These are phyloP conservation scores for Synanthedon formicaeformis DNA, from an alignment of 2,888 invertebrate genomes.

Conservation along the genomic window DNA sequence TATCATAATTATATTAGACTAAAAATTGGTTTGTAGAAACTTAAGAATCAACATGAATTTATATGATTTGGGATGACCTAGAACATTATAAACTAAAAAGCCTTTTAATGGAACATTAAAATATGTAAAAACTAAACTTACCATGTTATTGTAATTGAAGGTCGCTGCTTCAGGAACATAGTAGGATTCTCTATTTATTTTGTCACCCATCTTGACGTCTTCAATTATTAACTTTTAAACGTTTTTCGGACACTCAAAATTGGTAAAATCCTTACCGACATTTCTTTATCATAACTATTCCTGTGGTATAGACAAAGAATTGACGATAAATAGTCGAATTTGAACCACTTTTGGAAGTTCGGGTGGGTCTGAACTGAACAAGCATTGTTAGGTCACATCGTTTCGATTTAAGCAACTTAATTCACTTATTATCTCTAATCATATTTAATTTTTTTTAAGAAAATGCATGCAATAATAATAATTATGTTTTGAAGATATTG, in stretches of 20 bases:
- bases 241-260: slow-evolving; percentile 15
- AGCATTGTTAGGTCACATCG: slow-evolving; percentile 27
- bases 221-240: not conserved
- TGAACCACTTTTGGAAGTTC: slow-evolving; percentile 36
- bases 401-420: not conserved
- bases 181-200: slow-evolving; percentile 49
- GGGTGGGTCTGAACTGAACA: slow-evolving; percentile 51
- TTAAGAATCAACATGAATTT: too few relatives aligned
- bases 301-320: not conserved
- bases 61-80: too few relatives aligned
- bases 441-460: too few relatives aligned
- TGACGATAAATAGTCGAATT: slow-evolving; percentile 12
- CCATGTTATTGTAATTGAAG: slow-evolving; percentile 66
- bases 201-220: slow-evolving; percentile 47
- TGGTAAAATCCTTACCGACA: slow-evolving; percentile 18
- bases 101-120: not conserved
- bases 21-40: too few relatives aligned
- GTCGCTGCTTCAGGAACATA: slow-evolving; percentile 52
- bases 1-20: too few relatives aligned
- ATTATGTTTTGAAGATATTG: too few relatives aligned
- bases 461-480: too few relatives aligned
- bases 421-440: not conserved
- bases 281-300: slow-evolving; percentile 4
- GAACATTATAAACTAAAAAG: too few relatives aligned
- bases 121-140: slow-evolving; percentile 24